Evolutionary conservation across 2,113 vertebrate genomes (phyloP), one percentile per base, ranked within the genome.

Genomic region (Cyprinodon tularosa): DNA sequence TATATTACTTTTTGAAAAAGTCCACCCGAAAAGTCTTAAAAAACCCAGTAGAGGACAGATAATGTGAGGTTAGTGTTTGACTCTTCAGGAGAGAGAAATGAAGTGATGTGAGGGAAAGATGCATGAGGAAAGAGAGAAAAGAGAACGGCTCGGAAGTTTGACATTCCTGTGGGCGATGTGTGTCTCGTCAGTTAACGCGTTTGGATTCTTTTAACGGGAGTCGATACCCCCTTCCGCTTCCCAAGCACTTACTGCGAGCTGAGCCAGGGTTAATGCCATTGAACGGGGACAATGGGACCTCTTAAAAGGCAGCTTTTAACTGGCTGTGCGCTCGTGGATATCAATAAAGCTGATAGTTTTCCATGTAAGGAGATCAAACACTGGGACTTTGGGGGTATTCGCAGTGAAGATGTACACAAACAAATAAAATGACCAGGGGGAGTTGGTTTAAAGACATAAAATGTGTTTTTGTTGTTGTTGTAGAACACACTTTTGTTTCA

Each of bases 121-220:
- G 74, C 75, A 84, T 84, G 48, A 83, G 81, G 83, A 81, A 69
- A 78, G 82, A 47, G 57, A 60, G 71, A 69, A 72, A 60, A 68
- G 68, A 80, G 78, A 81, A 79, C 0, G 71, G 85, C 87, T 90
- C 82, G 81, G 88, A 89, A 87, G 89, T 93, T 92, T 93, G 91
- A 93, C 92, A 93, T 93, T 94, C 93, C 92, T 93, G 88, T 91
- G 85, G 93, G 92, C 92, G 75, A 91, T 91, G 85, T 92, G 91
- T 91, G 91, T 91, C 91, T 93, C 91, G 64, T 90, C 92, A 91
- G 87, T 85, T 89, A 86, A 90, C 85, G 71, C 88, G 90, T 86
- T 90, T 77, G 85, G 90, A 88, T 90, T 90, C 91, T 93, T 91
- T 93, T 90, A 93, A 93, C 90, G 84, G 87, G 88, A 92, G 92